Percentiles rank a stretch among this genome's conserved stretches.
Evolutionary conservation across 2,888 invertebrate species (phyloP).

Genomic region (Aspidiotus rigidus): DNA sequence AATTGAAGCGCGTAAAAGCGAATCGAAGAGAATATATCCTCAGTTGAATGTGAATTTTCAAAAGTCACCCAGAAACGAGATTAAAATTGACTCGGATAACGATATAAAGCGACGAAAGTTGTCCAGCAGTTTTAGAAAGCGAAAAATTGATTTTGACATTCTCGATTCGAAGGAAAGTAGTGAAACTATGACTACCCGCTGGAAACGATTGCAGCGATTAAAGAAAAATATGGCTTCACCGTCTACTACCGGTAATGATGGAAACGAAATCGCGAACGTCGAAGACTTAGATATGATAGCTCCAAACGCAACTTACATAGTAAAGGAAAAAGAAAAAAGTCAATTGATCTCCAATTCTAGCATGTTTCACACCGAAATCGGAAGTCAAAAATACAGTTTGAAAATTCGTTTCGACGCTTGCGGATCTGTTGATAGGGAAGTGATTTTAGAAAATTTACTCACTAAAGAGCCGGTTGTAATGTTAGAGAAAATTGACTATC

Average conservation of each 20-base stretch:
- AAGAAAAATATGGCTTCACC: not conserved
- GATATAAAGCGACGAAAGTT: not conserved
- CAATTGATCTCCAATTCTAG: too few species aligned
- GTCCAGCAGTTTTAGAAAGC: slow-evolving; percentile 3
- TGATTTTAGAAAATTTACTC: not conserved
- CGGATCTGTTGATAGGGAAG: not conserved
- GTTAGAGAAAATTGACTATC: not conserved
- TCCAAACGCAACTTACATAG: not conserved
- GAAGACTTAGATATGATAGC: too few species aligned
- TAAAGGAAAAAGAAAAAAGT: too few species aligned
- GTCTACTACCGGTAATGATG: not conserved
- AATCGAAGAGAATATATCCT: slow-evolving; percentile 13
- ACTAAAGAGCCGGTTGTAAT: not conserved
- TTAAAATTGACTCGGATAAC: not conserved
- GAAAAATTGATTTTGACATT: slow-evolving; percentile 18
- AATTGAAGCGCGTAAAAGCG: not conserved
- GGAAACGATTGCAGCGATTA: slow-evolving; percentile 6
- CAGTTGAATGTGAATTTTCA: slow-evolving; percentile 12
- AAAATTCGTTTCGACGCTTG: not conserved
- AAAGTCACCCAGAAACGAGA: slow-evolving; percentile 12
- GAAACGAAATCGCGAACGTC: too few species aligned
- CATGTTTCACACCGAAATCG: not conserved
- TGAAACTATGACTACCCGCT: not conserved
- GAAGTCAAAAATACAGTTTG: slow-evolving; percentile 20
- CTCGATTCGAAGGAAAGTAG: not conserved